These are phyloP conservation scores for Myotis myotis DNA, from an alignment of 2,797 vertebrate species.

Conservation along the genomic window DNA sequence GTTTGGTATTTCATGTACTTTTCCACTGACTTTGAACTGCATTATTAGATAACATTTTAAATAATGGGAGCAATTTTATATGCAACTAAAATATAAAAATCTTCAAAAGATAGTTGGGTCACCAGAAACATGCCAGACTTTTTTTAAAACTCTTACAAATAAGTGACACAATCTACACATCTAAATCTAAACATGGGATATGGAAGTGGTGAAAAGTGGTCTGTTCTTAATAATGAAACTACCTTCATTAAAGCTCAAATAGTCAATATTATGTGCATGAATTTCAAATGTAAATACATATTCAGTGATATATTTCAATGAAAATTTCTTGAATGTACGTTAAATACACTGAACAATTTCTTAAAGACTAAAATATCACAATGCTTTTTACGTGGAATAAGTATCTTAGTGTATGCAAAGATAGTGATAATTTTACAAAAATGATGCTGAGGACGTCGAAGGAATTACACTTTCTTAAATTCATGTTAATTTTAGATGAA, in stretches of 20 bases:
- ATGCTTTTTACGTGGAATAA: not conserved
- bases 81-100: not conserved
- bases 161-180: not conserved
- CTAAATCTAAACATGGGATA: not conserved
- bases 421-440: not conserved
- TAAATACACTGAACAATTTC: not conserved
- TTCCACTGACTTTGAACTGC: not conserved
- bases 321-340: not conserved
- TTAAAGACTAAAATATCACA: not conserved
- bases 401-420: not conserved
- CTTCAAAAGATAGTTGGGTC: not conserved
- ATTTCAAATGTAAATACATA: not conserved
- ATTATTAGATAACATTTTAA: not conserved
- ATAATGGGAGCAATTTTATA: not conserved
- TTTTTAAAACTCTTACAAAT: not conserved
- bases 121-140: not conserved
- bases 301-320: not conserved
- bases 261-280: not conserved
- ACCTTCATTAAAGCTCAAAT: not conserved
- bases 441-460: not conserved
- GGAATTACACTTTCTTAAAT: not conserved
- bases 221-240: not conserved
- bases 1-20: not conserved
- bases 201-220: not conserved
- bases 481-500: constrained; percentile 18